Evolutionary conservation across 2,888 invertebrate genomes (phyloP), one percentile per base, ranked within the genome.

Genomic region (Palloptera scutellata): DNA sequence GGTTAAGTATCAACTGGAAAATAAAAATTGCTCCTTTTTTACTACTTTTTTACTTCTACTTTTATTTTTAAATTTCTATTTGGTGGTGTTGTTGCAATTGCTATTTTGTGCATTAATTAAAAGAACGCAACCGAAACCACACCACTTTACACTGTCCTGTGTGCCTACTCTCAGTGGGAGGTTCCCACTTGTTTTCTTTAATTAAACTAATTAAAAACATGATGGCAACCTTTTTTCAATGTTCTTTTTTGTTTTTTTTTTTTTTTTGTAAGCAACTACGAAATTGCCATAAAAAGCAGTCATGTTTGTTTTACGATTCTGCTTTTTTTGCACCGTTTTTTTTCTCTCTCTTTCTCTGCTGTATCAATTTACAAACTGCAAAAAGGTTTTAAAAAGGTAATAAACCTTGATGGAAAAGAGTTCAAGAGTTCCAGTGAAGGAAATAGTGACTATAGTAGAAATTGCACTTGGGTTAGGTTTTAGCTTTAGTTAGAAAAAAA

Each of bases 131-230:
- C 6, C n/a, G n/a, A n/a, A 30, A 2, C 2, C 30, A 30, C 30
- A 30, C 30, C 30, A 6, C 30, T 30, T 6, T 30, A 6, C 30
- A 2, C 30, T 4, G 30, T 6, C 30, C 2, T 30, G 30, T 4
- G 30, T 6, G 6, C 30, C 30, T 30, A 30, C 30, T 2, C 30
- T 19, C 17, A 17, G 54, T 19, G 17, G 17, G 19, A 12, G 17
- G 17, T 8, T 54, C 20, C 17, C 15, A 12, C 20, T 17, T n/a
- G 20, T 12, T 55, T 66, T 17, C 42, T 58, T 67, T 62, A 67
- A 67, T 67, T 67, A 67, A 67, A 67, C 66, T 67, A 62, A 67
- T 67, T 67, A 67, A 67, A 66, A 67, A n/a, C 52, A 58, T 58
- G 43, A 30, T 15, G 54, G 40, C 45, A 6, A 19, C 43, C 30